phyloP scores from a whole-genome alignment of 1,140 invertebrate genomes.

The Lucilia cuprina region DNA sequence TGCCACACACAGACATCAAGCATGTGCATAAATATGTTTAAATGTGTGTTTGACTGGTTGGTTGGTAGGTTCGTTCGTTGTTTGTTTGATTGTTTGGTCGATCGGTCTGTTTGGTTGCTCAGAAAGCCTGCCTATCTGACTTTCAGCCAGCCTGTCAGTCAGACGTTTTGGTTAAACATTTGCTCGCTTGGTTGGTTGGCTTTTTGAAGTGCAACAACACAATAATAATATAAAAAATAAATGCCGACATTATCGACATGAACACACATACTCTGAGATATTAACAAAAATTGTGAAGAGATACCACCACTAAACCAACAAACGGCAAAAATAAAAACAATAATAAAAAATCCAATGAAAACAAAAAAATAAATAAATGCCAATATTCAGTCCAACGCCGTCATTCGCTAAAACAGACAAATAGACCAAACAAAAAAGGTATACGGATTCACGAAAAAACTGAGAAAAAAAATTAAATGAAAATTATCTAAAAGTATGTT shows the following conservation, averaged over 20 bases:
- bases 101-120: background rate
- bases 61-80: background rate
- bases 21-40: background rate
- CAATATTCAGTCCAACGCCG: background rate
- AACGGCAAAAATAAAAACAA: background rate
- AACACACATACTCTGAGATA: background rate
- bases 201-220: background rate
- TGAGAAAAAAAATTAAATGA: no score
- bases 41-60: background rate
- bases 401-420: background rate
- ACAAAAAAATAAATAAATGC: background rate
- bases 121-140: no score
- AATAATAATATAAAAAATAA: background rate
- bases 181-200: slow-evolving; percentile 1
- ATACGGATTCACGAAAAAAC: no score
- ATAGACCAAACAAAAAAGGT: background rate
- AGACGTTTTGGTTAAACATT: background rate
- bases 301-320: background rate
- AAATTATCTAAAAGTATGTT: background rate
- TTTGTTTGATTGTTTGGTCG: background rate
- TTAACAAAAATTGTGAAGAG: background rate
- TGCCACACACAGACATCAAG: slow-evolving; percentile 15
- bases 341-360: background rate
- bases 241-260: slow-evolving; percentile 10
- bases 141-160: no score